Evolutionary conservation across 2,113 vertebrate species (phyloP), one percentile per base, ranked within the genome.

Genomic region (Pholis gunnellus): DNA sequence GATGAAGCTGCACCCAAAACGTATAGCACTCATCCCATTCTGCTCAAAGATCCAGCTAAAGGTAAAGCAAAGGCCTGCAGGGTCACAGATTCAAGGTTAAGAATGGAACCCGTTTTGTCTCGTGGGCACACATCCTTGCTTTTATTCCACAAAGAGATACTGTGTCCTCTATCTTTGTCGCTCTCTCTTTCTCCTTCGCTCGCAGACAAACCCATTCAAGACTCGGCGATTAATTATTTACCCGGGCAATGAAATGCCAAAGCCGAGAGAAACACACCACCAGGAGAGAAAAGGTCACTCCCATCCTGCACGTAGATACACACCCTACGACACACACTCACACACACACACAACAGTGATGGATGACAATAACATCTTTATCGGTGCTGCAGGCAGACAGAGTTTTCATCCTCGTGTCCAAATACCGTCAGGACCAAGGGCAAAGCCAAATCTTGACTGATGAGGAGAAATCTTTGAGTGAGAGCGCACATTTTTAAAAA

Each of bases 191-290:
- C 90, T 86, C 81, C 77, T 88, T 78, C 17, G 13, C 87, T 78
- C 36, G 63, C 81, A 89, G 88, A 91, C 91, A 80, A 86, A 87
- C 82, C 88, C 75, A 48, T 89, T 90, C 75, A 84, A 83, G 87
- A 88, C 82, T 74, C 56, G 0, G 82, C 81, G 89, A 92, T 93
- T 92, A 93, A 94, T 94, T 93, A 93, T 94, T 94, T 89, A 93
- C 89, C 68, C 85, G 9, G 75, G 89, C 88, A 87, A 91, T 91
- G 91, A 93, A 95, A 94, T 92, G 92, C 89, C 94, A 91, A 90
- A 88, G 88, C 89, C 86, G 67, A 50, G 82, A 83, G 92, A 90
- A 92, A 88, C 89, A 83, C 78, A 78, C 84, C 82, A 81, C 63
- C 82, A 69, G 87, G 85, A 84, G 64, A 88, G 92, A 90, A 94